A percentile compares a stretch with the other conserved stretches of the same genome.
Conservation (phyloP, 2,888 invertebrate genomes). For the Myathropa florea region DNA sequence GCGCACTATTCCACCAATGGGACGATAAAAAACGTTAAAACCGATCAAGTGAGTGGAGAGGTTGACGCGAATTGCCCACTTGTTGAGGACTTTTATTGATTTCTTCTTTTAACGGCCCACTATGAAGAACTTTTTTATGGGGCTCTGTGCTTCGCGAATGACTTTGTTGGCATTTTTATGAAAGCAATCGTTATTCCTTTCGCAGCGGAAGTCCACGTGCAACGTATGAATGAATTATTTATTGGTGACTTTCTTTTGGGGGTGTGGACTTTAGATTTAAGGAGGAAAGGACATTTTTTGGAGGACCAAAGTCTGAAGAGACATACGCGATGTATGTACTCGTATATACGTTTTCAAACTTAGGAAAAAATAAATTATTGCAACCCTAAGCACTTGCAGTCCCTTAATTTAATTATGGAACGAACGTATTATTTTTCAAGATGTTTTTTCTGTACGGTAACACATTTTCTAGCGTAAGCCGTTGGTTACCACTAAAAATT, state of each 20-base stretch:
- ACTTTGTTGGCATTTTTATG: background rate
- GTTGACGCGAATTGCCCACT: background rate
- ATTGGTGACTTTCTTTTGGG: conserved; percentile 21
- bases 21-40: background rate
- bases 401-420: too few species aligned
- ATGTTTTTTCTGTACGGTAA: too few species aligned
- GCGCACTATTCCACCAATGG: background rate
- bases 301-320: background rate
- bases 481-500: too few species aligned
- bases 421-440: too few species aligned
- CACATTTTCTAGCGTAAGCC: too few species aligned
- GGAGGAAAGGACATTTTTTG: background rate
- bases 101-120: background rate
- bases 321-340: too few species aligned
- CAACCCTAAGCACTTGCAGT: too few species aligned
- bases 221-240: conserved; percentile 19
- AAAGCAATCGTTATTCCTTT: background rate
- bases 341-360: too few species aligned
- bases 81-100: background rate
- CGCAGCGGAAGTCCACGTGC: background rate
- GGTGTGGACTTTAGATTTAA: background rate
- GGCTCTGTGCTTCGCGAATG: background rate
- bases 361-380: too few species aligned
- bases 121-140: background rate
- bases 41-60: background rate